phyloP scores from a whole-genome alignment of 2,888 invertebrate species.

The Drosophila quasianomalipes region DNA sequence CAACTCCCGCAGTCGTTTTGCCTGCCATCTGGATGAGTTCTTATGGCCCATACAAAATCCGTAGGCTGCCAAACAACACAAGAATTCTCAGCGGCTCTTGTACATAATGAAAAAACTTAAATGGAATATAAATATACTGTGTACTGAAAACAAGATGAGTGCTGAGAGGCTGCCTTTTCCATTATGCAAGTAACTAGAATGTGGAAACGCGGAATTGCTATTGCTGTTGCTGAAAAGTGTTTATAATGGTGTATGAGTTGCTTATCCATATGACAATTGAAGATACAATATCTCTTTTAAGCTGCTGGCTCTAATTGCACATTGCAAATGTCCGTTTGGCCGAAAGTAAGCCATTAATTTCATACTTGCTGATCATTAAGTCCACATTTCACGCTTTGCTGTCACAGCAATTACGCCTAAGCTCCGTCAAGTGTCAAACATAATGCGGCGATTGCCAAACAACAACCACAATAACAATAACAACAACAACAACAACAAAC shows the following conservation, averaged over 20 bases:
- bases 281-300: conserved; percentile 33
- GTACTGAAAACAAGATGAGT: conserved; percentile 5
- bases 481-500: conserved; percentile 44
- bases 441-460: conserved; percentile 63
- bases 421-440: conserved; percentile 76
- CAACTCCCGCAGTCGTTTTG: neutral
- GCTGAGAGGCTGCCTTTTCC: conserved; percentile 4
- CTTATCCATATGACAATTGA: conserved; percentile 25
- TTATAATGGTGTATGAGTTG: conserved; percentile 1
- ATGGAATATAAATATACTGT: conserved; percentile 66
- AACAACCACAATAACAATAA: conserved; percentile 22
- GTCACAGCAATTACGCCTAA: conserved; percentile 75
- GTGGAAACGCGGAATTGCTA: neutral
- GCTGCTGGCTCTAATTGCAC: conserved; percentile 48
- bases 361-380: conserved; percentile 75
- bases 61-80: conserved; percentile 39
- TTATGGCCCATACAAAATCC: conserved; percentile 47
- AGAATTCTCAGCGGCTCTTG: conserved; percentile 36
- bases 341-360: conserved; percentile 73
- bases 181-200: conserved; percentile 19
- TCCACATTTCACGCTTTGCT: conserved; percentile 60
- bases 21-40: conserved; percentile 28
- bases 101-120: conserved; percentile 76
- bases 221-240: neutral
- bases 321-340: conserved; percentile 20